Base-by-base conservation (phyloP, 2,888 invertebrate genomes). In the Sminthurides aquaticus region DNA sequence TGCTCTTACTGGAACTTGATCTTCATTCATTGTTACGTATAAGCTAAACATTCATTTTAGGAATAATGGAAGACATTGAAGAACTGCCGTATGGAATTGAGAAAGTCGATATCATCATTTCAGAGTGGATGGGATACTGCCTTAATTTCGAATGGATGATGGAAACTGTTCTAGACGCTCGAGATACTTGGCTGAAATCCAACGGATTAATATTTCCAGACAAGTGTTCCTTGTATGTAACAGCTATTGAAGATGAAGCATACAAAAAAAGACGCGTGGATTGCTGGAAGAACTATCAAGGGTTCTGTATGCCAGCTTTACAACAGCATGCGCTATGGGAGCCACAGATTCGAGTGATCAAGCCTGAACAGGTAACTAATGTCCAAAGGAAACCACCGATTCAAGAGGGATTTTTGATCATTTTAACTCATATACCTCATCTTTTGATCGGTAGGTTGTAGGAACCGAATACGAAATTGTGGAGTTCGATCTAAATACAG, bases 271-370 rank as follows among this genome's bases (percentile, higher is more conserved):
- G 99, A 80, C 99, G 99, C 81, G 99, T 99, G 75, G 97, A 99
- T 81, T 99, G 98, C 97, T 99, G 99, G 99, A 96, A 98, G 77
- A 94, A 94, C 81, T 99, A 99, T 1, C 99, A 99, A 77, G 99
- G 99, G 59, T 99, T 99, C 78, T 93, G 99, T 80, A 99, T 99
- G 99, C 93, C 93, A 75, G 93, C 93, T 75, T 97, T 99, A 78
- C 85, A 97, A 61, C 91, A 95, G 80, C 93, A 98, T 69, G 99
- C 98, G 22, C 94, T 99, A 72, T 91, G 91, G 43, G 99, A 99
- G 80, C 99, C 99, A 0, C 83, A 99, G 1, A 98, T 99, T 0
- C 99, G 99, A 80, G 92, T 97, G 15, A 99, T 99, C 1, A 98
- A 99, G 79, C 92, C 95, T 2, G 97, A 96, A 78, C 97, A 99